Conservation (phyloP, 1,140 invertebrate genomes). For the Drosophila orena region DNA sequence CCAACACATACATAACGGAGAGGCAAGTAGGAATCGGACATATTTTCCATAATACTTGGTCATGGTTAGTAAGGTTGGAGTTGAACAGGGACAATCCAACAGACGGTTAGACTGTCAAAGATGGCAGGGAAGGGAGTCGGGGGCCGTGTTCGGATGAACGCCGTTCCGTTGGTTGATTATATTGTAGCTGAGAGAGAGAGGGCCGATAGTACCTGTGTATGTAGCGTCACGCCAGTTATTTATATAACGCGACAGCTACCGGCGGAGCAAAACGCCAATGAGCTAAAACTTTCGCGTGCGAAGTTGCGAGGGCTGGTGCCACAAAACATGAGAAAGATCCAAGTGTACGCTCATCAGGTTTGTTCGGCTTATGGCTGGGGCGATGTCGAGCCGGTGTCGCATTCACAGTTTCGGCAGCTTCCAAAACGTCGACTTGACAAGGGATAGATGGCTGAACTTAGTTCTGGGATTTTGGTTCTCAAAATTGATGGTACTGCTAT, state of each 20-base stretch:
- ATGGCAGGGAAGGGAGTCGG: conserved; percentile 12
- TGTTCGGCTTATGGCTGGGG: conserved; percentile 14
- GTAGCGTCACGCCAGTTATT: conserved; percentile 75
- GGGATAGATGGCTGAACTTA: conserved; percentile 46
- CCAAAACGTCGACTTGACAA: conserved; percentile 71
- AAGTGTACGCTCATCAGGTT: conserved; percentile 18
- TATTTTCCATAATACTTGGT: conserved; percentile 69
- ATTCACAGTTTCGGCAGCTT: conserved; percentile 26
- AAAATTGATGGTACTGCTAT: conserved; percentile 58
- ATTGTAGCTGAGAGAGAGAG: conserved; percentile 41
- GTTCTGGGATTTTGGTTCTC: conserved; percentile 39
- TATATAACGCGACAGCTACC: conserved; percentile 78
- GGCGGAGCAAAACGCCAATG: conserved; percentile 81
- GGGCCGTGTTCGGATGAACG: conserved; percentile 34
- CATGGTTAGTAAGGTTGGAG: conserved; percentile 55
- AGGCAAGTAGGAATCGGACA: conserved; percentile 25
- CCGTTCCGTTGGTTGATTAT: conserved; percentile 60
- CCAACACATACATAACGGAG: conserved; percentile 28
- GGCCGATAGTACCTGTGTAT: conserved; percentile 15
- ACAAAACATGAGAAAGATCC: conserved; percentile 23
- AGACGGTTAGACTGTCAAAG: conserved; percentile 63
- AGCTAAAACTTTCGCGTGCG: conserved; percentile 69
- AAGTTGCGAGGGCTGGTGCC: conserved; percentile 49
- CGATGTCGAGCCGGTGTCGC: conserved; percentile 20
- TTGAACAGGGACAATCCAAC: conserved; percentile 21